Evolutionary conservation across 2,888 invertebrate species (phyloP), one percentile per base, ranked within the genome.

Genomic region (Sacculina carcini): DNA sequence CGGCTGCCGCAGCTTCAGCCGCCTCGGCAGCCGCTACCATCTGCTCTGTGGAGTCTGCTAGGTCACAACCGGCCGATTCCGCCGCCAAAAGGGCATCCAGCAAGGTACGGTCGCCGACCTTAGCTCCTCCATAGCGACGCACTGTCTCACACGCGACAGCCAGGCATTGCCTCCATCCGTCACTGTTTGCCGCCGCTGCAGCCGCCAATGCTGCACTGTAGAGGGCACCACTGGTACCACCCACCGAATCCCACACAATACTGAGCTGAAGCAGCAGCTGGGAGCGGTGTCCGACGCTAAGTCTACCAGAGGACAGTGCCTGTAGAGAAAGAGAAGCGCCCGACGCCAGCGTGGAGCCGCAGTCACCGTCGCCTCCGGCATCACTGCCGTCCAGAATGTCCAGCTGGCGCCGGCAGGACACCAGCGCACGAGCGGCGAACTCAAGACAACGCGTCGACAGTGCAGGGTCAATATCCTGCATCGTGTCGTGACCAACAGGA

Each of bases 321-420:
- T 59, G 72, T n/a, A n/a, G n/a, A n/a, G n/a, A n/a, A n/a, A 74
- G 73, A 58, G 69, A 63, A 14, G 73, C 75, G 48, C 78, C 74
- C 53, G 65, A 62, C 54, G 71, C 70, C 12, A 78, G 62, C 1
- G 76, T 76, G 14, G 71, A 71, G 4, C 85, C 84, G 59, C 79
- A 79, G 63, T 83, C 79, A 0, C 80, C 79, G 60, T 80, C 79
- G n/a, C n/a, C n/a, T n/a, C n/a, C n/a, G 0, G 79, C 80, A 56
- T 71, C 72, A 36, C 76, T 75, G 0, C 71, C 67, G 63, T 84
- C 84, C 53, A 84, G 69, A 32, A 65, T 65, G 63, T 73, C 63
- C 62, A 75, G 61, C 54, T 74, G 67, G 19, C 66, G 66, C 58
- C 77, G 76, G 54, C 72, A 73, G 31, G 69, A 67, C 29, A 74